A percentile compares a stretch with the other conserved stretches of the same genome.
These are phyloP conservation scores for Papilio machaon DNA, from an alignment of 1,140 invertebrate genomes.

Conservation along the genomic window DNA sequence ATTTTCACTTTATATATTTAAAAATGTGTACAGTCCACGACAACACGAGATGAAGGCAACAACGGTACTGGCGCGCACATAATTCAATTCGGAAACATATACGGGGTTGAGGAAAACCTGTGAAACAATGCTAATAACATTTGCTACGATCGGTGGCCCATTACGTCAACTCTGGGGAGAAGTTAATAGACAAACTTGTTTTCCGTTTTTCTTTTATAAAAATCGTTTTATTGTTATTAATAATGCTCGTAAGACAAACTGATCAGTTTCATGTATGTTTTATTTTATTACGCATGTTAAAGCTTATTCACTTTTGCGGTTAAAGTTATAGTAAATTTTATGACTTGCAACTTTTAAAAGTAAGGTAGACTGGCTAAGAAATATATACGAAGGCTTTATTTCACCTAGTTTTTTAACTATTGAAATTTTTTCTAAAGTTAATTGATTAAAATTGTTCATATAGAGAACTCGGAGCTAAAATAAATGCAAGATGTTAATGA, in stretches of 20 bases:
- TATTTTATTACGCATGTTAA: not conserved
- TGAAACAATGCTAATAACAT: constrained; percentile 2
- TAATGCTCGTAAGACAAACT: not conserved
- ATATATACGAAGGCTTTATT: too few relatives aligned
- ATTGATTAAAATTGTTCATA: too few relatives aligned
- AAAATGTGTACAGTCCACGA: not conserved
- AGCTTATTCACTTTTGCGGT: constrained; percentile 1
- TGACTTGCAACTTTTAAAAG: constrained; percentile 5
- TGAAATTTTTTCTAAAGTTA: too few relatives aligned
- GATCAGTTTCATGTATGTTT: not conserved
- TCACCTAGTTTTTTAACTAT: too few relatives aligned
- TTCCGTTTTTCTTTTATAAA: constrained; percentile 10
- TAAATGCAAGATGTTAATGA: too few relatives aligned
- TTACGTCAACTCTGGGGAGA: constrained; percentile 19
- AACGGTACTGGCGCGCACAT: not conserved
- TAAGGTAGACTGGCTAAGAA: too few relatives aligned
- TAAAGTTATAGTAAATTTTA: not conserved
- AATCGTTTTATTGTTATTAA: not conserved
- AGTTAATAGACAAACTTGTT: constrained; percentile 5
- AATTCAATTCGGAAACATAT: not conserved
- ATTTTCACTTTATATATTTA: not conserved
- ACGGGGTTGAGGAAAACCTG: constrained; percentile 9
- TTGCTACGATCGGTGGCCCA: constrained; percentile 7
- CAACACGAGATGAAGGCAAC: not conserved
- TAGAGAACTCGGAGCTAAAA: too few relatives aligned